These are phyloP conservation scores for Porites lutea DNA, from an alignment of 64 coral and sea anemone genomes.

Conservation along the genomic window DNA sequence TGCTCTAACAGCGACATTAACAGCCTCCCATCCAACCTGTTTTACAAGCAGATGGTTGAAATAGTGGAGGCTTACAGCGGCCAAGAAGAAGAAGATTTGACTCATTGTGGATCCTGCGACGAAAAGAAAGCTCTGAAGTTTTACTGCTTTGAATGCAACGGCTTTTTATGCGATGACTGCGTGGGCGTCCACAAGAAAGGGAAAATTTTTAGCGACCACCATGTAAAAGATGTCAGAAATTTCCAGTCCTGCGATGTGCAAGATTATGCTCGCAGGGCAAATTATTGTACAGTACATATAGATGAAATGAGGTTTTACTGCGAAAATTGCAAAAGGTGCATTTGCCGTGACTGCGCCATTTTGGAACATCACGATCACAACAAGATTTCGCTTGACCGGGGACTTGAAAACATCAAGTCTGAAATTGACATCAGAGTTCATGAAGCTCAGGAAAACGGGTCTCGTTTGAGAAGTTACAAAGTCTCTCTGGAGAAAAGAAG, in stretches of 20 bases:
- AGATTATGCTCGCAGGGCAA: neutral
- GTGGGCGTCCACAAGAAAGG: neutral
- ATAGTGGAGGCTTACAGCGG: slow-evolving; percentile 76
- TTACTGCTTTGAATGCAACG: too few relatives aligned
- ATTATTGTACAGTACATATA: neutral
- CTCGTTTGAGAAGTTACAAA: neutral
- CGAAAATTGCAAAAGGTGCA: slow-evolving; percentile 7
- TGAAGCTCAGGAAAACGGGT: neutral
- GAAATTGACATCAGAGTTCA: neutral
- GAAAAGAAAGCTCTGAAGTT: too few relatives aligned
- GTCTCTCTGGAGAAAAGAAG: neutral
- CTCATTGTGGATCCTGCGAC: neutral
- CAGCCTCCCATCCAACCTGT: slow-evolving; percentile 59
- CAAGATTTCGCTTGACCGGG: neutral
- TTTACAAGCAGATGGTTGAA: slow-evolving; percentile 53
- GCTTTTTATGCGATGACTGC: neutral
- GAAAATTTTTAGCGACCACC: neutral
- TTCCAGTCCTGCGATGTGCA: slow-evolving; percentile 5
- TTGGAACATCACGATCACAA: slow-evolving; percentile 9
- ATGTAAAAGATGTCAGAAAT: neutral
- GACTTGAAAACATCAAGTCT: neutral
- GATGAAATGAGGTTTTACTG: neutral
- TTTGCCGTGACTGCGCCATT: slow-evolving; percentile 10
- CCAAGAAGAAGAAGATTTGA: slow-evolving; percentile 29
- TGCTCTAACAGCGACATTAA: slow-evolving; percentile 32